These are phyloP conservation scores for Herminia tarsipennalis DNA, from an alignment of 2,888 invertebrate species.

Conservation along the genomic window DNA sequence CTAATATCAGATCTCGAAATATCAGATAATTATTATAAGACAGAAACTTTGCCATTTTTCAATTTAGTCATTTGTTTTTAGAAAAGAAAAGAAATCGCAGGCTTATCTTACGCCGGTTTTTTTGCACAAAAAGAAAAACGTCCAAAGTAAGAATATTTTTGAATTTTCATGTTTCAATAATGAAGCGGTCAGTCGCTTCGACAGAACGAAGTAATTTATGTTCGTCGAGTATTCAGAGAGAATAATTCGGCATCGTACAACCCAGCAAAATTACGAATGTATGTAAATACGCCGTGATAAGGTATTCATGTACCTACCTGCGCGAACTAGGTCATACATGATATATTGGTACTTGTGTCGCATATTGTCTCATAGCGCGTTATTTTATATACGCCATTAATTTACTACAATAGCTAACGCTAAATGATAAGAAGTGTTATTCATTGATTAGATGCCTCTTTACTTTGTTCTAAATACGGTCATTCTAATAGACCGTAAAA, in stretches of 20 bases:
- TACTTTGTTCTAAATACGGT: neutral
- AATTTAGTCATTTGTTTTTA: no score
- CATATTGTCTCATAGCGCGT: slow-evolving; percentile 19
- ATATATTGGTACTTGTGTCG: slow-evolving; percentile 27
- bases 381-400: slow-evolving; percentile 16
- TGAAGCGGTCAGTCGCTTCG: slow-evolving; percentile 3
- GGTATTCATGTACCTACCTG: slow-evolving; percentile 19
- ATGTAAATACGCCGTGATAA: slow-evolving; percentile 35
- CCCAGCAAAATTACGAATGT: slow-evolving; percentile 20
- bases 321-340: slow-evolving; percentile 35
- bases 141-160: no score
- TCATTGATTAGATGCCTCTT: neutral
- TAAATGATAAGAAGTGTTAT: slow-evolving; percentile 21
- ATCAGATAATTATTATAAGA: no score
- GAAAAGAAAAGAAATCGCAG: no score
- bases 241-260: slow-evolving; percentile 2
- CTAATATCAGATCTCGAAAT: no score
- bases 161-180: neutral
- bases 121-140: no score
- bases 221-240: slow-evolving; percentile 1
- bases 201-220: slow-evolving; percentile 10
- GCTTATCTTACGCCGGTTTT: no score
- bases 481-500: no score
- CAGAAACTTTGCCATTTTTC: no score
- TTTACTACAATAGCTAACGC: slow-evolving; percentile 18